Percentiles rank a stretch among this genome's conserved stretches.
phyloP scores from a whole-genome alignment of 1,140 invertebrate species.

The Harlomillsia oculata region DNA sequence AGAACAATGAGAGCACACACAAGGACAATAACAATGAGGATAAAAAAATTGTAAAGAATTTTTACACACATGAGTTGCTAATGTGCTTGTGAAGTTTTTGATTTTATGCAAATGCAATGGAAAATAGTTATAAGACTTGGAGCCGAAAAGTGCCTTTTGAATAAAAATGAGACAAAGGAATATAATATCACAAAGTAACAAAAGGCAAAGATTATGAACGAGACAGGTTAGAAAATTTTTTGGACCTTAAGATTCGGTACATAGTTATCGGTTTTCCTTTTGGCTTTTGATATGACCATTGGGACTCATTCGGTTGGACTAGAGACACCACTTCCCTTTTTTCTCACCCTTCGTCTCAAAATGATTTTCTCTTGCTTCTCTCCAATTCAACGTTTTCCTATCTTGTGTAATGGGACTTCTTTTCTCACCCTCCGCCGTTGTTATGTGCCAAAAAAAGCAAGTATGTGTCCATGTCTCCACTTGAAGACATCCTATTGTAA shows the following conservation, averaged over 20 bases:
- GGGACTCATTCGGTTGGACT: slow-evolving; percentile 18
- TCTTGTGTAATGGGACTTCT: neutral
- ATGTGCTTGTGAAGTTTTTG: neutral
- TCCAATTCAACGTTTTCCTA: too few species aligned
- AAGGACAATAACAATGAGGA: too few species aligned
- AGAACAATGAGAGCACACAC: too few species aligned
- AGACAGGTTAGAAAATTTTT: slow-evolving; percentile 10
- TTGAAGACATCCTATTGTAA: too few species aligned
- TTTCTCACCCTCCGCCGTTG: neutral
- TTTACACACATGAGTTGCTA: too few species aligned
- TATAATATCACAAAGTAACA: neutral
- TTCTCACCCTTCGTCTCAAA: slow-evolving; percentile 4
- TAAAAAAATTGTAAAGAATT: too few species aligned
- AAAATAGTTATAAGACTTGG: neutral
- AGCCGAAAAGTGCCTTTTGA: neutral
- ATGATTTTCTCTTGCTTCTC: neutral
- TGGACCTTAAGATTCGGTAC: too few species aligned
- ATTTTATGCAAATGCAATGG: neutral
- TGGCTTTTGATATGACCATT: slow-evolving; percentile 19
- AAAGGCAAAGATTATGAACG: neutral
- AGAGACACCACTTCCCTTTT: slow-evolving; percentile 1
- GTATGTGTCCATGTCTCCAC: too few species aligned
- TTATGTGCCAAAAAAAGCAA: too few species aligned
- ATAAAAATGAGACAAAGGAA: neutral
- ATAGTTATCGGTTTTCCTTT: slow-evolving; percentile 25